These are phyloP conservation scores for Macrochelys suwanniensis DNA, from an alignment of 2,797 vertebrate species.

Conservation along the genomic window DNA sequence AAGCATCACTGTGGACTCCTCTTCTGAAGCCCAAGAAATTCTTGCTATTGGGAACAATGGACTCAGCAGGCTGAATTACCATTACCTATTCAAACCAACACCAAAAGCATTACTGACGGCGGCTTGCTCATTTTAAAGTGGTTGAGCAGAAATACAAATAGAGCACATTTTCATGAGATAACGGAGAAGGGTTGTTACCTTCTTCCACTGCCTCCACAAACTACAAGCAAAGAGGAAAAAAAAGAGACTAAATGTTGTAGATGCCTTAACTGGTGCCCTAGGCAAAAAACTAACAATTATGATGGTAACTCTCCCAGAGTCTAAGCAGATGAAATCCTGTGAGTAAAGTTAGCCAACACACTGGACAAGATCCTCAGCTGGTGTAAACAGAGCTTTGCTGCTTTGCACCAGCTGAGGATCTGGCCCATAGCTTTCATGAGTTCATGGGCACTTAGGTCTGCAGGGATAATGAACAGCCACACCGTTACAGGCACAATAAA, in stretches of 20 bases:
- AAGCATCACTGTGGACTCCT: not conserved
- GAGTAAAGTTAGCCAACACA: not conserved
- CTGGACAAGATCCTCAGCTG: not conserved
- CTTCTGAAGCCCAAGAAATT: not conserved
- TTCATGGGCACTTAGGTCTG: conserved; percentile 10
- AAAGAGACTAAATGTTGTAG: not conserved
- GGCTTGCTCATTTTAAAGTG: conserved; percentile 5
- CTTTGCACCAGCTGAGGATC: conserved; percentile 18
- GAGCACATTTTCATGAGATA: not conserved
- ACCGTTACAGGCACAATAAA: not conserved
- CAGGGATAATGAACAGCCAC: not conserved
- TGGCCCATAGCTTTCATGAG: not conserved
- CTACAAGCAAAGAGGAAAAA: conserved; percentile 9
- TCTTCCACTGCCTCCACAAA: not conserved
- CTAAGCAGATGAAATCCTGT: conserved; percentile 2
- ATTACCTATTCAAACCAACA: not conserved
- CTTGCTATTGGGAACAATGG: not conserved
- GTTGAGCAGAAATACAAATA: not conserved
- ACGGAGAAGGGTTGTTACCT: not conserved
- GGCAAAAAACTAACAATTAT: not conserved
- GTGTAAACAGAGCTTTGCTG: not conserved
- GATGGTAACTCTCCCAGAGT: not conserved
- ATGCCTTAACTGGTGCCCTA: not conserved
- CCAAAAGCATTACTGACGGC: not conserved
- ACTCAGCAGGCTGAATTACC: not conserved